phyloP scores from a whole-genome alignment of 1,140 invertebrate genomes.

The Eumeta japonica region DNA sequence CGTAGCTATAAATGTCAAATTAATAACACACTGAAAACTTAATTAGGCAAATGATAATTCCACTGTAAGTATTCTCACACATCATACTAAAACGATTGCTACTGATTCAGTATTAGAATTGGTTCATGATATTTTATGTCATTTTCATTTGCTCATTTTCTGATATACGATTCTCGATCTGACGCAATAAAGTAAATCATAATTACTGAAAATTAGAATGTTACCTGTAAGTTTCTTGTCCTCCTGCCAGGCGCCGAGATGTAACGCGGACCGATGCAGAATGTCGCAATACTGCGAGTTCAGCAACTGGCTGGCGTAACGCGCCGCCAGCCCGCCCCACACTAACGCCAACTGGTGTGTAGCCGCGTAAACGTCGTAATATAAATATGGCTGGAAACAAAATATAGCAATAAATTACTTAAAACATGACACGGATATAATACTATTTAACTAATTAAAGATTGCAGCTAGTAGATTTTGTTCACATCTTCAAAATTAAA shows the following conservation, averaged over 20 bases:
- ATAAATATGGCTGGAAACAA: conserved; percentile 71
- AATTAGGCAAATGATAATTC: too few relatives aligned
- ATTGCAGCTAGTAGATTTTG: too few relatives aligned
- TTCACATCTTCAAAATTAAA: too few relatives aligned
- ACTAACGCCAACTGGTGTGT: conserved; percentile 80
- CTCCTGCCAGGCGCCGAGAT: conserved; percentile 81
- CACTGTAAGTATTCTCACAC: too few relatives aligned
- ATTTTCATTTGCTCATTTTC: too few relatives aligned
- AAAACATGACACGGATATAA: conserved; percentile 3
- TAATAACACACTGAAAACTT: neutral
- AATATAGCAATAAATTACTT: conserved; percentile 8
- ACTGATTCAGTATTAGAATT: too few relatives aligned
- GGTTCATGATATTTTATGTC: too few relatives aligned
- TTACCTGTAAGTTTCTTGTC: conserved; percentile 9
- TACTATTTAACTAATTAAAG: too few relatives aligned
- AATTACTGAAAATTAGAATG: too few relatives aligned
- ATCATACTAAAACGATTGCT: too few relatives aligned
- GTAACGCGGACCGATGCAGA: conserved; percentile 82
- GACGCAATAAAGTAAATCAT: too few relatives aligned
- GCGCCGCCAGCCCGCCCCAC: conserved; percentile 78
- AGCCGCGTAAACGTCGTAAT: conserved; percentile 84
- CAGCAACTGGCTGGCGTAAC: conserved; percentile 75
- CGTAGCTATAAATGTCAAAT: neutral
- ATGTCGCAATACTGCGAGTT: conserved; percentile 79
- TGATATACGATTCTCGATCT: too few relatives aligned